Percentiles rank a stretch among this genome's conserved stretches.
These are phyloP conservation scores for Nemopilema nomurai DNA, from an alignment of 30 jellyfish, hydroid and myxozoan species.

Conservation along the genomic window DNA sequence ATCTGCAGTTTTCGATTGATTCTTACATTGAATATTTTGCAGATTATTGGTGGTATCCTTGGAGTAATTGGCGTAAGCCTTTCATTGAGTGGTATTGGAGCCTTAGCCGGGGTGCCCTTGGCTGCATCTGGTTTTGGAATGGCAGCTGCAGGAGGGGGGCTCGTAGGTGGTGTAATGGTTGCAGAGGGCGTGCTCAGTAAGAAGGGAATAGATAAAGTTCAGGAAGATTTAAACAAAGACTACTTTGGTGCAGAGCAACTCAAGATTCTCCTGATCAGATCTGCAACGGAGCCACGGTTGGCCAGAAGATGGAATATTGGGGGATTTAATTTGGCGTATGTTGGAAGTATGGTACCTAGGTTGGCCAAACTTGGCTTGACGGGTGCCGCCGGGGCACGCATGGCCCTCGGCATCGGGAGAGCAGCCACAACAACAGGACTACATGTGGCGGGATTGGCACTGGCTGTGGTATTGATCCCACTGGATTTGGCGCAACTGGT, in stretches of 20 bases:
- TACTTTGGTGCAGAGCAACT: slow-evolving; percentile 42
- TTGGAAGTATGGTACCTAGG: slow-evolving; percentile 5
- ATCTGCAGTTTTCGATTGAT: too few species aligned
- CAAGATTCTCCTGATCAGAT: slow-evolving; percentile 34
- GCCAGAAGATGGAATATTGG: slow-evolving; percentile 48
- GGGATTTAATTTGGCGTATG: background rate
- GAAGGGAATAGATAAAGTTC: slow-evolving; percentile 11
- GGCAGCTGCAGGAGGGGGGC: slow-evolving; percentile 54
- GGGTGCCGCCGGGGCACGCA: slow-evolving; percentile 42
- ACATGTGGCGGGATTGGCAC: slow-evolving; percentile 59
- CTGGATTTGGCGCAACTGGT: slow-evolving; percentile 57
- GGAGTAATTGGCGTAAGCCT: slow-evolving; percentile 40
- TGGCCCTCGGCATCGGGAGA: slow-evolving; percentile 42
- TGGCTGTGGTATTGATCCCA: slow-evolving; percentile 57
- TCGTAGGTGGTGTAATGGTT: slow-evolving; percentile 24
- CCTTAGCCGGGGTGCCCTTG: slow-evolving; percentile 56
- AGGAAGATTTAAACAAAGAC: slow-evolving; percentile 26
- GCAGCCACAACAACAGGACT: slow-evolving; percentile 62
- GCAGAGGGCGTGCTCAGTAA: slow-evolving; percentile 33
- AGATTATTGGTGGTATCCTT: slow-evolving; percentile 29
- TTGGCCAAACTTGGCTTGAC: slow-evolving; percentile 48
- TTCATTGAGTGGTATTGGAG: slow-evolving; percentile 50
- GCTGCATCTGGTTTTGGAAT: slow-evolving; percentile 43
- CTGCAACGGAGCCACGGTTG: slow-evolving; percentile 25
- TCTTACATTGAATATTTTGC: background rate